Conservation (phyloP, 1,140 invertebrate genomes). For the Cherax quadricarinatus region DNA sequence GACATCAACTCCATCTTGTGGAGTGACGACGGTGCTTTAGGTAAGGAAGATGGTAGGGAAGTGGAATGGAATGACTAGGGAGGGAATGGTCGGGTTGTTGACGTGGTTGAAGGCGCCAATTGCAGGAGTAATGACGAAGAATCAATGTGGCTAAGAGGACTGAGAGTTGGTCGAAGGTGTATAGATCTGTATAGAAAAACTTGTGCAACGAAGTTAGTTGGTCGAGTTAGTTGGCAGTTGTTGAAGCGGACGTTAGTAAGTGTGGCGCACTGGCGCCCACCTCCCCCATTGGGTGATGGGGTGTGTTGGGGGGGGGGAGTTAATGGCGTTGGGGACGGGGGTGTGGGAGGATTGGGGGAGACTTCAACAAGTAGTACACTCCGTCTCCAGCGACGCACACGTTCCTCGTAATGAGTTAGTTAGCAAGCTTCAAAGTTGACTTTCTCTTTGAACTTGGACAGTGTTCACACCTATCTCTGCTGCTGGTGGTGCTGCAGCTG, state of each 20-base stretch:
- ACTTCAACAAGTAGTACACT: too few relatives aligned
- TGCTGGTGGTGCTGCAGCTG: too few relatives aligned
- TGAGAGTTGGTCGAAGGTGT: background rate
- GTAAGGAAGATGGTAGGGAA: background rate
- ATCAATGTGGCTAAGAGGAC: background rate
- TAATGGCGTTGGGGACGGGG: too few relatives aligned
- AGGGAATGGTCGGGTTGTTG: too few relatives aligned
- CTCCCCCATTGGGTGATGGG: background rate
- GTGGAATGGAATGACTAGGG: background rate
- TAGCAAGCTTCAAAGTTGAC: too few relatives aligned
- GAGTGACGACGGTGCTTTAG: background rate
- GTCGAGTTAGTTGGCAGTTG: background rate
- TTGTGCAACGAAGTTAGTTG: background rate
- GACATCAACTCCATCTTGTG: too few relatives aligned
- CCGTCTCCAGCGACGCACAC: too few relatives aligned
- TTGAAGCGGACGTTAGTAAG: background rate
- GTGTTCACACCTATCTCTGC: too few relatives aligned
- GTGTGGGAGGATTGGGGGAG: too few relatives aligned
- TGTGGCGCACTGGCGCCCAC: background rate
- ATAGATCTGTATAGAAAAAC: conserved; percentile 9
- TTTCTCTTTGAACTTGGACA: too few relatives aligned
- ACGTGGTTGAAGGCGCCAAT: background rate
- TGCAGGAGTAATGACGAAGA: background rate
- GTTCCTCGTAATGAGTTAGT: too few relatives aligned
- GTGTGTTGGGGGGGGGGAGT: too few relatives aligned